These are phyloP conservation scores for Monochamus saltuarius DNA, from an alignment of 1,140 invertebrate genomes.

Conservation along the genomic window DNA sequence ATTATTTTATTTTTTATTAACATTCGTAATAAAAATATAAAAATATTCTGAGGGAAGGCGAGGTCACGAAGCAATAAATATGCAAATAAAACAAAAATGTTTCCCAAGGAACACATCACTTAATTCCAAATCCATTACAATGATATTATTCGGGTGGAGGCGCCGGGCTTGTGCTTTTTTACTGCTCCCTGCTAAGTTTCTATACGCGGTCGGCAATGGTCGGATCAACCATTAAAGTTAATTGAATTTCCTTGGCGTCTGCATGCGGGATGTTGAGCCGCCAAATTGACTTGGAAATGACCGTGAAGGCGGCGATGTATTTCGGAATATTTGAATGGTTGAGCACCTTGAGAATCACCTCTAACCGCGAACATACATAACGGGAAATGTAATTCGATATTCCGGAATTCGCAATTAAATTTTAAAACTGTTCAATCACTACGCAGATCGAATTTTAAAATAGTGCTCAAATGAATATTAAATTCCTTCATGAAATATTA, in stretches of 20 bases:
- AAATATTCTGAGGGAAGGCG: no score
- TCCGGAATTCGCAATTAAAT: no score
- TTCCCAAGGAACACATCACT: slow-evolving; percentile 42
- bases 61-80: slow-evolving; percentile 27
- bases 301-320: slow-evolving; percentile 43
- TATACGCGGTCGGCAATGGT: slow-evolving; percentile 36
- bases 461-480: no score
- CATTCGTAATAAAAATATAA: no score
- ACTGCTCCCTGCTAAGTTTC: slow-evolving; percentile 34
- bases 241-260: slow-evolving; percentile 52
- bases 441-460: no score
- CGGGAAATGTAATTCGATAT: no score
- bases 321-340: slow-evolving; percentile 31
- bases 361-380: no score
- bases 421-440: no score
- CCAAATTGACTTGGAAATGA: slow-evolving; percentile 53
- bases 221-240: slow-evolving; percentile 54
- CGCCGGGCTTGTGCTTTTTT: slow-evolving; percentile 37
- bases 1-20: no score
- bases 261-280: slow-evolving; percentile 47
- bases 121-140: slow-evolving; percentile 48
- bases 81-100: slow-evolving; percentile 41
- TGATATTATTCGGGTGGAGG: slow-evolving; percentile 43
- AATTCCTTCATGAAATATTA: no score
- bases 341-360: slow-evolving; percentile 13